Evolutionary conservation across 2,888 invertebrate species (phyloP).

Genomic region (Cheilosia pagana): DNA sequence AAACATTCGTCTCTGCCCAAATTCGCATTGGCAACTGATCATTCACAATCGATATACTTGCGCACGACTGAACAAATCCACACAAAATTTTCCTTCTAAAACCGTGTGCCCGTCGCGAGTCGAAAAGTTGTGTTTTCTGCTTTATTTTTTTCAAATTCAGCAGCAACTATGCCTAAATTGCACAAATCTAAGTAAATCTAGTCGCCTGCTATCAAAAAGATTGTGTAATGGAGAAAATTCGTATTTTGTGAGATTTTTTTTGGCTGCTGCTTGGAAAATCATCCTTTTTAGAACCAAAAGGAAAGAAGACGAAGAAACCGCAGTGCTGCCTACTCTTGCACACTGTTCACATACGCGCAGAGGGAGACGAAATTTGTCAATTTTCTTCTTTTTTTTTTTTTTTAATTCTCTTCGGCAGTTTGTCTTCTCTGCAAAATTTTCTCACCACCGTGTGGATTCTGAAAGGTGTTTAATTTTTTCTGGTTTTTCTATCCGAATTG

Average conservation of each 20-base stretch:
- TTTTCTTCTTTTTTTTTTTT: slow-evolving; percentile 54
- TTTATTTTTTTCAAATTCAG: slow-evolving; percentile 49
- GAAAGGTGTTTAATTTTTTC: slow-evolving; percentile 57
- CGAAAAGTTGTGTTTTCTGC: slow-evolving; percentile 67
- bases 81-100: slow-evolving; percentile 68
- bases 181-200: slow-evolving; percentile 58
- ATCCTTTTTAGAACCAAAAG: slow-evolving; percentile 71
- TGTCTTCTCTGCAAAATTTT: slow-evolving; percentile 71
- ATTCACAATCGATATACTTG: slow-evolving; percentile 65
- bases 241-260: slow-evolving; percentile 65
- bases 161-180: slow-evolving; percentile 61
- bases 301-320: slow-evolving; percentile 65
- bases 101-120: slow-evolving; percentile 72
- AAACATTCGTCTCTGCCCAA: slow-evolving; percentile 25
- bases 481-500: slow-evolving; percentile 38
- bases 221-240: slow-evolving; percentile 57
- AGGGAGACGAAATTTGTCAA: slow-evolving; percentile 56
- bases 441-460: slow-evolving; percentile 66
- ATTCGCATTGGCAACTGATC: slow-evolving; percentile 46
- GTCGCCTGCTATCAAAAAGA: slow-evolving; percentile 60
- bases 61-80: slow-evolving; percentile 54
- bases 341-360: slow-evolving; percentile 35
- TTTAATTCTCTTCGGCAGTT: slow-evolving; percentile 58
- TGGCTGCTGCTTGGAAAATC: slow-evolving; percentile 51
- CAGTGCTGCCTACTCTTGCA: slow-evolving; percentile 50